These are phyloP conservation scores for Emys orbicularis DNA, from an alignment of 2,797 vertebrate species.

Conservation along the genomic window DNA sequence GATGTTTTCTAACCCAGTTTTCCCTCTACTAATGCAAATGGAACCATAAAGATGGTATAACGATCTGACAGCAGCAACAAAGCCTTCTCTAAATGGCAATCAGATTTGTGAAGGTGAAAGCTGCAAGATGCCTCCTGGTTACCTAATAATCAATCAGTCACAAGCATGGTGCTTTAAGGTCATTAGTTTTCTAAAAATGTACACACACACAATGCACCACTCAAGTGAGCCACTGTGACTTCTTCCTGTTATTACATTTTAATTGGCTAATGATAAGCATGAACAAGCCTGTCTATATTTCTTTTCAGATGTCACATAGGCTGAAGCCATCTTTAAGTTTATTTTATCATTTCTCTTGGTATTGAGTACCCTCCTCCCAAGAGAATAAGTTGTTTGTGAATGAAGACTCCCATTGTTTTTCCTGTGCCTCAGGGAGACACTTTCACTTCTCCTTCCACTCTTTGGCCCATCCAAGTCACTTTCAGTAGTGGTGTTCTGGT, in stretches of 20 bases:
- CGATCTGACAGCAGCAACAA: background rate
- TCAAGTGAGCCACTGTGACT: background rate
- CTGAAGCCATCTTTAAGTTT: background rate
- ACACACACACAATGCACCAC: accelerated
- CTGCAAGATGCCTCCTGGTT: background rate
- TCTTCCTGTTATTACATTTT: background rate
- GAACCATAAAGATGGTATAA: background rate
- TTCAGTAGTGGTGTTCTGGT: accelerated
- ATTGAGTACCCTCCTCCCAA: background rate
- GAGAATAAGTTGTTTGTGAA: background rate
- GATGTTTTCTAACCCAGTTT: conserved; percentile 3
- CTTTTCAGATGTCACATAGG: background rate
- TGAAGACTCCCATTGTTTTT: background rate
- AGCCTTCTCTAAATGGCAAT: conserved; percentile 17
- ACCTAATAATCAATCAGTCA: conserved; percentile 40
- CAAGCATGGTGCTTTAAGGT: background rate
- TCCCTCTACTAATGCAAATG: conserved; percentile 23
- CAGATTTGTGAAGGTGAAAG: conserved; percentile 29
- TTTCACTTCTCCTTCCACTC: background rate
- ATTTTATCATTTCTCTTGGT: background rate
- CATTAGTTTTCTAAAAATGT: background rate
- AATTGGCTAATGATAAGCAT: background rate
- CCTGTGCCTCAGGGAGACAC: background rate
- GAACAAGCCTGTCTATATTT: background rate
- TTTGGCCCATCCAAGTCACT: background rate